A percentile compares a stretch with the other conserved stretches of the same genome.
phyloP scores from a whole-genome alignment of 2,113 vertebrate species.

The Zosterops pallidus region DNA sequence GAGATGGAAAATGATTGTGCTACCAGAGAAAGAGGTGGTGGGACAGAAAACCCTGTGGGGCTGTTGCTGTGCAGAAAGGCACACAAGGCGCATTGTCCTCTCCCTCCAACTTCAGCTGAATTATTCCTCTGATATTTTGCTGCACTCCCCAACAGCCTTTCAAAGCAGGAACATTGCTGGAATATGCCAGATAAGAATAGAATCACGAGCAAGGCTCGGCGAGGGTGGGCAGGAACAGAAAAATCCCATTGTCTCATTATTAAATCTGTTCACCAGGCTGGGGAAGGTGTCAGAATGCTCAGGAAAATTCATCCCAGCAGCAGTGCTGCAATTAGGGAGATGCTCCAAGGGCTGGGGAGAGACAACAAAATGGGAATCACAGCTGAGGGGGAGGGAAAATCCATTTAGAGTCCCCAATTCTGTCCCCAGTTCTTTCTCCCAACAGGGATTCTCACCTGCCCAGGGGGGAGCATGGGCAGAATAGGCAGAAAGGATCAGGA shows the following conservation, averaged over 20 bases:
- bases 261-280: background rate
- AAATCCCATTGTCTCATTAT: slow-evolving; percentile 34
- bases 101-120: background rate
- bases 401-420: too few relatives aligned
- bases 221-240: slow-evolving; percentile 29
- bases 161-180: background rate
- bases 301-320: background rate
- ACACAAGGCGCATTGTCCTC: background rate
- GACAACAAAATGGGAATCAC: background rate
- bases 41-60: background rate
- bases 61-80: background rate
- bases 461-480: background rate
- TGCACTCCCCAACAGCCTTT: background rate
- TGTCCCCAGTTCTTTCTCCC: background rate
- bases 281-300: slow-evolving; percentile 15
- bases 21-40: background rate
- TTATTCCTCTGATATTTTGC: background rate
- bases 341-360: background rate
- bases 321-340: background rate
- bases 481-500: background rate
- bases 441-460: background rate
- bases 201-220: background rate
- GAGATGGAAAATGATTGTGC: background rate
- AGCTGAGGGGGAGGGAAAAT: background rate
- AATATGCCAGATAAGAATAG: slow-evolving; percentile 23